Conservation (phyloP, 2,797 vertebrate genomes). For the Enteromius radiatus region DNA sequence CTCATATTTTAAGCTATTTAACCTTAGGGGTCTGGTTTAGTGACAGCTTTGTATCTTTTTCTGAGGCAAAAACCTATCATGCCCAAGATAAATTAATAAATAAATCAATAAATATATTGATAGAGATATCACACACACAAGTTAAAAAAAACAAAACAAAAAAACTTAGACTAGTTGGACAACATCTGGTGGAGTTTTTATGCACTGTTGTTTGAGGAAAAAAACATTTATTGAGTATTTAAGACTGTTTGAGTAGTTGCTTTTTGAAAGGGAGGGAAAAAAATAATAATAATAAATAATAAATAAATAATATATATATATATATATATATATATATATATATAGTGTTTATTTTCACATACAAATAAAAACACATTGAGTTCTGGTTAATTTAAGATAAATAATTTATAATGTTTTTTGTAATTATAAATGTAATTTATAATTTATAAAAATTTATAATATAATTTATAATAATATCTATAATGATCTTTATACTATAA, state of each 20-base stretch:
- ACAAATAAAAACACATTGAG: conserved; percentile 37
- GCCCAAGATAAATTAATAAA: too few relatives aligned
- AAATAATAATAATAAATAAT: too few relatives aligned
- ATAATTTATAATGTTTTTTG: too few relatives aligned
- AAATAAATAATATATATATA: background rate
- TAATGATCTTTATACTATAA: too few relatives aligned
- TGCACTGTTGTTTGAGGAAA: background rate
- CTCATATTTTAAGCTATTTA: background rate
- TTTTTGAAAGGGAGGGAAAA: background rate
- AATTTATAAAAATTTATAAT: too few relatives aligned
- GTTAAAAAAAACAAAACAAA: too few relatives aligned
- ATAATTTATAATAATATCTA: too few relatives aligned
- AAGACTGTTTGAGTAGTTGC: background rate
- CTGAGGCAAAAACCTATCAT: background rate
- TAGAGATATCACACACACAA: background rate
- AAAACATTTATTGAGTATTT: background rate
- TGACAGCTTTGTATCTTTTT: background rate
- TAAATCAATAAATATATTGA: background rate
- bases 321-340: background rate
- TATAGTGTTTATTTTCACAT: background rate
- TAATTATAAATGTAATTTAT: too few relatives aligned
- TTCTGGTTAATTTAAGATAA: conserved; percentile 3
- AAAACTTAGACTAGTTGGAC: too few relatives aligned
- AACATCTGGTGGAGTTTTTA: background rate
- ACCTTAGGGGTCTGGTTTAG: background rate